Conservation (phyloP, 2,888 invertebrate species). For the Melanostoma mellinum region DNA sequence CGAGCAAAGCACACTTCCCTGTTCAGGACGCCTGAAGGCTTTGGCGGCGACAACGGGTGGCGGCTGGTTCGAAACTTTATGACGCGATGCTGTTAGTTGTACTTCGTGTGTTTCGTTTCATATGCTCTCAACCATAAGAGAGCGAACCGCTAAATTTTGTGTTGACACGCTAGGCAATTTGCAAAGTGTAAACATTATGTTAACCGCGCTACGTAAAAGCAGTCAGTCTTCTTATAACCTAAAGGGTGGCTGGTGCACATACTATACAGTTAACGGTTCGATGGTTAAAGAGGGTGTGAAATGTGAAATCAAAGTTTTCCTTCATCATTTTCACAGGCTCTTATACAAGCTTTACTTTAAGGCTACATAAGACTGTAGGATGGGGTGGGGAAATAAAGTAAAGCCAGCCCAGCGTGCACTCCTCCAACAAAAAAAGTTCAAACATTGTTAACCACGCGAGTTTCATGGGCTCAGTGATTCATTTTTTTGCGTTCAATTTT, state of each 20-base stretch:
- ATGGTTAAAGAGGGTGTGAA: constrained; percentile 57
- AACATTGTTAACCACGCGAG: too few species aligned
- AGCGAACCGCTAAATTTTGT: constrained; percentile 76
- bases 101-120: constrained; percentile 15
- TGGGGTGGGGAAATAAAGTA: too few species aligned
- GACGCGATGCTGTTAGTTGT: constrained; percentile 11
- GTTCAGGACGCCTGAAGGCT: constrained; percentile 11
- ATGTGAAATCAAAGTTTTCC: background rate
- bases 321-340: too few species aligned
- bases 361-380: too few species aligned
- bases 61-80: constrained; percentile 31
- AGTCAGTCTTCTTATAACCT: background rate
- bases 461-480: too few species aligned
- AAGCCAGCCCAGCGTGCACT: too few species aligned
- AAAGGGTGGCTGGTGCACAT: too few species aligned
- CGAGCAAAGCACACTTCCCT: constrained; percentile 21
- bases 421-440: too few species aligned
- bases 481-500: too few species aligned
- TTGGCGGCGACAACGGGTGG: background rate
- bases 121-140: constrained; percentile 11
- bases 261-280: constrained; percentile 26
- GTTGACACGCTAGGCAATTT: constrained; percentile 81
- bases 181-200: constrained; percentile 79
- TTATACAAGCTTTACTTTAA: too few species aligned
- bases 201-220: constrained; percentile 73